Base-by-base conservation (phyloP, 2,888 invertebrate genomes). In the Cacoxenus indagator region DNA sequence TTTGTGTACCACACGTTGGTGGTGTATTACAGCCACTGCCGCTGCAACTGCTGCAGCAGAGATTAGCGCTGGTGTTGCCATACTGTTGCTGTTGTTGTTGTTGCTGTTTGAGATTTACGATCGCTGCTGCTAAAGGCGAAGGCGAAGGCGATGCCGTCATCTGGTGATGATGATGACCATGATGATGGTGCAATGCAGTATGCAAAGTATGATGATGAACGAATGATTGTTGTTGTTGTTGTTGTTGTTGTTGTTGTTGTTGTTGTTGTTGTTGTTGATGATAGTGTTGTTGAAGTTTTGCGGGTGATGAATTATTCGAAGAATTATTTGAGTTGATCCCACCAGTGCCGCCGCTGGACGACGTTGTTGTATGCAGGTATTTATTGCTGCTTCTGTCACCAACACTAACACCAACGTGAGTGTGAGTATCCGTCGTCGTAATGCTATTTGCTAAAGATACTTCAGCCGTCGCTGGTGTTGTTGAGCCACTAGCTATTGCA, bases 91-190 rank as follows among this genome's bases (percentile, higher is more conserved):
- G 70, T 17, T 71, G 27, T 65, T 62, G 37, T 76, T 72, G 70
- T 8, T 76, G 75, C 71, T 78, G 78, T 68, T 79, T 81, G 67
- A 77, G 72, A 74, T 73, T 81, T 69, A 74, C 75, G 67, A 79
- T 72, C 26, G 76, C 74, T 59, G 79, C 78, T 71, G 79, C 79
- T 69, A 65, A 71, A 9, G 61, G 61, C n/a, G 61, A 62, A n/a
- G 22, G 61, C 27, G 55, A 9, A 3, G 51, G 9, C 9, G 51
- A 19, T 19, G 19, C 14, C 11, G 26, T 27, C n/a, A 17, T n/a
- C 17, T 48, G 48, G 11, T 26, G 55, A 9, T 55, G 55, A 26
- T 55, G 55, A 24, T 55, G 55, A 65, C 67, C 67, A 70, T 73
- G 70, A 19, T 70, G 71, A 6, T 71, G 67, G 26, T 72, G 73